Evolutionary conservation across 2,888 invertebrate species (phyloP), one percentile per base, ranked within the genome.

Genomic region (Dioctria rufipes): DNA sequence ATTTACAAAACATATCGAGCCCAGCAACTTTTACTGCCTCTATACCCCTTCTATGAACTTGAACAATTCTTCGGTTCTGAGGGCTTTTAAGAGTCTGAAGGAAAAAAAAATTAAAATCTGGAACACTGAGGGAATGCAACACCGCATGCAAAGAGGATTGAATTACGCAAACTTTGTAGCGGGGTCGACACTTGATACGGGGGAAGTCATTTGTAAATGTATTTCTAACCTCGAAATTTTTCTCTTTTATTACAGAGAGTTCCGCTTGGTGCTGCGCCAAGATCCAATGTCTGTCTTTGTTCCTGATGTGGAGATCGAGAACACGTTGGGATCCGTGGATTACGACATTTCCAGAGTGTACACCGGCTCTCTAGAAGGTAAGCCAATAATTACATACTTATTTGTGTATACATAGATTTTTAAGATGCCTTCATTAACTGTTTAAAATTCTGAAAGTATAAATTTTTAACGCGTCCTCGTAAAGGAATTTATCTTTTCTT

Each of bases 311-410:
- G 91, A 93, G 86, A 94, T 96, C 88, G 95, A 95, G 89, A 92
- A 93, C 81, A 92, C 93, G 9, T 90, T 91, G 71, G 94, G 94
- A 77, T 92, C 91, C 83, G 89, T 95, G 84, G 89, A 92, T 84
- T 95, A 93, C 89, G 94, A 95, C 90, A 92, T 93, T 79, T 92
- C 92, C 80, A 92, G 93, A 84, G 93, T 94, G 84, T 95, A 95
- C 89, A 92, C 92, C 65, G 96, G 96, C 84, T 92, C 92, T 84
- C 90, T 96, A 83, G 94, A 95, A 92, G 95, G 95, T 95, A 89
- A 89, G 87, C 85, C 81, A 46, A 77, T 67, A 25, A 40, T 65
- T 60, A 51, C n/a, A 13, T 60, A 60, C 6, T 13, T 11, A 25
- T 25, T 25, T 25, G 25, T 25, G 2, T 25, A 25, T 25, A 25